phyloP scores from a whole-genome alignment of 2,888 invertebrate genomes.

The Lasioglossum pauxillum region DNA sequence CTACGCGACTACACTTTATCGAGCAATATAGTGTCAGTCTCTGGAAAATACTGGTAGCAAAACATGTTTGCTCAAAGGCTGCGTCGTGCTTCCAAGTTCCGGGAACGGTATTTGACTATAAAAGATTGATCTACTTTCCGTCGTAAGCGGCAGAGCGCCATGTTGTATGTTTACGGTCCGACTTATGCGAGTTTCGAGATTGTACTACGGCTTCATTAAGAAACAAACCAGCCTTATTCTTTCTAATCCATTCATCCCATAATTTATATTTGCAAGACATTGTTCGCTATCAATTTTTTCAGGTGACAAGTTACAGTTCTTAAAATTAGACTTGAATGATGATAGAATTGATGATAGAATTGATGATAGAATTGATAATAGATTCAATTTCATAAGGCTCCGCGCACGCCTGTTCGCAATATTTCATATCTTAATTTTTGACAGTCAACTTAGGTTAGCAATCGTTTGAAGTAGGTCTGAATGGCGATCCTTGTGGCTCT shows the following conservation, averaged over 20 bases:
- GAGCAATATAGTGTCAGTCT: not conserved
- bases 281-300: too few species aligned
- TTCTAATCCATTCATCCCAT: too few species aligned
- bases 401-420: too few species aligned
- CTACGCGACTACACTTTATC: not conserved
- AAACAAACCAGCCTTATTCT: not conserved
- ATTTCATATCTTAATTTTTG: not conserved
- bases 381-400: too few species aligned
- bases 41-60: not conserved
- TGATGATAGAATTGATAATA: too few species aligned
- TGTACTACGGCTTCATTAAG: not conserved
- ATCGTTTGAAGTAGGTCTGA: not conserved
- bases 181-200: not conserved
- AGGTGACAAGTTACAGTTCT: too few species aligned
- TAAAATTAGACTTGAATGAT: too few species aligned
- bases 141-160: not conserved
- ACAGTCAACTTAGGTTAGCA: not conserved
- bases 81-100: not conserved
- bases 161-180: conserved; percentile 1
- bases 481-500: too few species aligned
- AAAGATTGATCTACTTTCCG: conserved; percentile 9
- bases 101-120: conserved; percentile 1
- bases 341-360: too few species aligned
- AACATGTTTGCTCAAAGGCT: conserved; percentile 10
- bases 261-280: not conserved